Base-by-base conservation (phyloP, 2,888 invertebrate species). In the Eremobia ochroleuca region DNA sequence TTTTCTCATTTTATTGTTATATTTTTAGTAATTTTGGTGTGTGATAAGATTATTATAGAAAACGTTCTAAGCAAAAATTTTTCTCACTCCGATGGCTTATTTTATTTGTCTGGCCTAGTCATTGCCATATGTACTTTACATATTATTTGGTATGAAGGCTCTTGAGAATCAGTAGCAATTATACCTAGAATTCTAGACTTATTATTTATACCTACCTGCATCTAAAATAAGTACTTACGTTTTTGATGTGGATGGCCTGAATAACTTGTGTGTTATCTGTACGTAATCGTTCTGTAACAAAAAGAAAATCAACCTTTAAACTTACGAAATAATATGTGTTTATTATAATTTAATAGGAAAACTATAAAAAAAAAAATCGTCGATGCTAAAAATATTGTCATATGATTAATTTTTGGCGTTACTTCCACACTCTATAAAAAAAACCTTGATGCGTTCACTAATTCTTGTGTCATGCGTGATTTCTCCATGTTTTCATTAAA, bases 211-310 rank as follows among this genome's bases (percentile, higher is more conserved):
- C 34, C 9, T 34, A 52, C 37, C 15, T 46, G 31, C 18, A 40
- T 40, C 18, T 18, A 46, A 1, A 18, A 46, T 0, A 18, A 4
- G 11, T 25, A 94, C 96, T 96, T 88, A 96, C 96, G 87, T 80
- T 89, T 94, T 94, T 0, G 96, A 95, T 49, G 96, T 95, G 3
- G 97, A 96, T 3, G 97, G 96, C 46, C 96, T 93, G 88, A 96
- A 97, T 37, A 96, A 90, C 89, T 96, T 97, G 88, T 96, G 97
- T 77, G 95, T 96, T 92, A 97, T 95, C 86, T 94, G 94, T 67
- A 89, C 94, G 72, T 93, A 94, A 75, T 92, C 92, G 73, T 90
- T 91, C 97, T 97, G 96, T 59, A 97, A 97, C 93, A 95, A 96
- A 83, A 8, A 43, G 9, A 46, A 62, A 62, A 15, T 11, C 15